Evolutionary conservation across 2,113 vertebrate genomes (phyloP).

Genomic region (Melanocharis versteri): DNA sequence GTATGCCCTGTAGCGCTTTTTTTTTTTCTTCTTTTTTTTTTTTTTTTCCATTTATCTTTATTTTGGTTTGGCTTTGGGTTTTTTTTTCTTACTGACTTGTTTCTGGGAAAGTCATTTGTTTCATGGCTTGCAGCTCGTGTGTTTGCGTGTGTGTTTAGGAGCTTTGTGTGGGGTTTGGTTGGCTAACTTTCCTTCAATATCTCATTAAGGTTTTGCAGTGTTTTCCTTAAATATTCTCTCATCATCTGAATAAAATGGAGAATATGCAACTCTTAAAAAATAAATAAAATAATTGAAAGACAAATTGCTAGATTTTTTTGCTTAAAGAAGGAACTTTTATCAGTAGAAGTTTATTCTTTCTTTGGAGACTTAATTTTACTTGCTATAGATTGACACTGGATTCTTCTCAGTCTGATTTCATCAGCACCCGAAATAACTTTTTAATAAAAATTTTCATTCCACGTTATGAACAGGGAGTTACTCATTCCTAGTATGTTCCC

Average conservation of each 20-base stretch:
- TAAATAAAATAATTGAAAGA: neutral
- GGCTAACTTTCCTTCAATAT: conserved; percentile 69
- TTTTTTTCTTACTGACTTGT: conserved; percentile 71
- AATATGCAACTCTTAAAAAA: conserved; percentile 51
- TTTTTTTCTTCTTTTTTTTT: neutral
- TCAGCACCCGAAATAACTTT: neutral
- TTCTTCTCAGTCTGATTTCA: neutral
- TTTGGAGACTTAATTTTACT: neutral
- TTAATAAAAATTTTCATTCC: neutral
- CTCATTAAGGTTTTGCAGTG: conserved; percentile 74
- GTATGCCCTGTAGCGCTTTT: conserved; percentile 21
- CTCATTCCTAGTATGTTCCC: neutral
- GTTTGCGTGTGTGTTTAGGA: conserved; percentile 64
- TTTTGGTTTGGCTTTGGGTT: neutral
- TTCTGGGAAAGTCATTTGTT: conserved; percentile 85
- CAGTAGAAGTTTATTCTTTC: neutral
- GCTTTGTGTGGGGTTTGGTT: conserved; percentile 71
- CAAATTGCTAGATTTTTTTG: neutral
- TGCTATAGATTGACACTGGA: neutral
- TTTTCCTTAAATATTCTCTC: conserved; percentile 15
- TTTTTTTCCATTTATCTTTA: neutral
- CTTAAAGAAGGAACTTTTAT: neutral
- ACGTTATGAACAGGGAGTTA: neutral
- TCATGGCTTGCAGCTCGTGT: conserved; percentile 70
- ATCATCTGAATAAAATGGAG: neutral